Base-by-base conservation (phyloP, 2,888 invertebrate genomes). In the Pedicia rivosa region DNA sequence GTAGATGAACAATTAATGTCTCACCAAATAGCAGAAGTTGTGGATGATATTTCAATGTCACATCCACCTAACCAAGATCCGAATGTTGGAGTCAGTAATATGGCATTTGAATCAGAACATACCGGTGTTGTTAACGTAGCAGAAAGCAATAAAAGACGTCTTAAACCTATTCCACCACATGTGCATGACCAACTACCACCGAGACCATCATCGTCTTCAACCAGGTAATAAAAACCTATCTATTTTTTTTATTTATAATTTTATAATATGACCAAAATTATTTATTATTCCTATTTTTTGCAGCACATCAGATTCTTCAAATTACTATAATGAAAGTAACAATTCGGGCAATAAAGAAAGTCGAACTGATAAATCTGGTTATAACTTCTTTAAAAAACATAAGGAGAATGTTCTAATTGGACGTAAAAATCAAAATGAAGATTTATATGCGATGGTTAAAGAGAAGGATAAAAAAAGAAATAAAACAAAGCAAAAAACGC, bases 311-410 rank as follows among this genome's bases (percentile, higher is more conserved):
- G 62, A 62, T 40, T 62, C 62, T 2, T 62, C 62, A 2, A 53
- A 61, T 2, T 62, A 62, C 37, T 57, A 59, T 35, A 59, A 60
- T 5, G 55, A 61, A 6, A 57, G n/a, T n/a, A n/a, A n/a, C n/a
- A n/a, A n/a, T n/a, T n/a, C n/a, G n/a, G n/a, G n/a, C n/a, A n/a
- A n/a, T n/a, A n/a, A n/a, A n/a, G n/a, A n/a, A n/a, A n/a, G n/a
- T n/a, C n/a, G n/a, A n/a, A n/a, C n/a, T n/a, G n/a, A n/a, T n/a
- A n/a, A n/a, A n/a, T n/a, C n/a, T n/a, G n/a, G n/a, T n/a, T n/a
- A n/a, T n/a, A n/a, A n/a, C n/a, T n/a, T n/a, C n/a, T n/a, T 28
- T 54, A 59, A 5, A 51, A 53, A 1, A 57, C 9, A 38, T 34
- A 39, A 24, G 22, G 12, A 28, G 22, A n/a, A 7, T 8, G 17